Evolutionary conservation across 2,113 vertebrate genomes (phyloP), one percentile per base, ranked within the genome.

Genomic region (Drymodes brunneopygia): DNA sequence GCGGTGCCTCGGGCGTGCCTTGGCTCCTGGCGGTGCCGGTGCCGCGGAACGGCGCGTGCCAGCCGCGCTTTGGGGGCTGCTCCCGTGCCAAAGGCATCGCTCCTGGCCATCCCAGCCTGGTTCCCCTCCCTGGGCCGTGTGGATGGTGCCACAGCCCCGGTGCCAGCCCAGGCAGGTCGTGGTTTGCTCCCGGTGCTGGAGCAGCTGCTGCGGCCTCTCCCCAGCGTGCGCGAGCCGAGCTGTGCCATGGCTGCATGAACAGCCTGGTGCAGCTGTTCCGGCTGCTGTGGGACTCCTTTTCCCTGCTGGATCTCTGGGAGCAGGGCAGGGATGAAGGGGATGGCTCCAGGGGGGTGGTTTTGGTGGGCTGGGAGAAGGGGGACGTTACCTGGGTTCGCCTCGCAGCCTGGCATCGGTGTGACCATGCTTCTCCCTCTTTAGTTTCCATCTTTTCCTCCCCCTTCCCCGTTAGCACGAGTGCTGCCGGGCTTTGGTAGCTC

Each of bases 11-110:
- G 15, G 64, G 50, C 31, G 38, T 87, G 92, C 73, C 84, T 89
- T 81, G 90, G 84, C 84, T 88, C 18, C 56, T 31, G 0, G 47
- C n/a, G 31, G 18, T 9, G 15, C 38, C 8, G 4, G 27, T 4
- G 16, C 73, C 1, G 25, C 0, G 0, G 2, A 0, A n/a, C 1
- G 4, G 16, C 56, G 28, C 47, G 53, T 71, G 72, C 73, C 65
- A 25, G 40, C 25, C 12, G 0, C 1, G 22, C 54, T 35, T 20
- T 4, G 3, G 3, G 6, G 7, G 31, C 79, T 1, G 35, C 70
- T 89, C 47, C 69, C 2, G 54, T 51, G 75, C 92, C 71, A 56
- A 5, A 6, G 6, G 35, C 62, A 2, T 24, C 0, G 0, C 73
- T 20, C 45, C 40, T 0, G 1, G 35, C 44, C 14, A 0, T 16